Base-by-base conservation (phyloP, 2,888 invertebrate species). In the Phasia obesa region DNA sequence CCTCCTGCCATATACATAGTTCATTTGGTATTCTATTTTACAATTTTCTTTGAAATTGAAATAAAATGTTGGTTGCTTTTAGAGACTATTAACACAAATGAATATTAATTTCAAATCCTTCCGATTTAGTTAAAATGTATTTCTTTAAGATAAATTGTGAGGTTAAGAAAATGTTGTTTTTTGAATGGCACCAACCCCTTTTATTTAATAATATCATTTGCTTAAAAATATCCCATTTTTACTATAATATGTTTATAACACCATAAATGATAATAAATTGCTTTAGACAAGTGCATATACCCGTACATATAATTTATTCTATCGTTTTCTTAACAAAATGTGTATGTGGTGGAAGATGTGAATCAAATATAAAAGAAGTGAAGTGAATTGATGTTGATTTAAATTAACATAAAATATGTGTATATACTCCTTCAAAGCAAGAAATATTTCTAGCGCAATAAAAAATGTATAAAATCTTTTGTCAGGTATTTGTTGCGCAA, bases 51-150 rank as follows among this genome's bases (percentile, higher is more conserved):
- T 25, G 49, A 78, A 64, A 71, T 78, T 78, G 78, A 71, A 57
- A 71, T 64, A 64, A 78, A 78, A 64, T 71, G 70, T 78, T 64
- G 19, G 25, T 70, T 38, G 42, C 60, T 79, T 69, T 74, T 53
- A 80, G 60, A 62, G 73, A 53, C 79, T 74, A 80, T 80, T 80
- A 80, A 74, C 67, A 51, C 75, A 79, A 83, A 79, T 83, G 67
- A 83, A 83, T 79, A 79, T 75, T 76, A 79, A 83, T 83, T 79
- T 75, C 65, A 75, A 65, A 83, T 75, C 78, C 60, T 70, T 83
- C 60, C 75, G 70, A 38, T 75, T 60, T 74, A 55, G 60, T 79
- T 73, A 67, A 60, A 73, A 73, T 53, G 73, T 80, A 67, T 80
- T 79, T 64, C 59, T 67, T 57, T 19, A 35, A 76, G 71, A 83